phyloP scores from a whole-genome alignment of 1,140 invertebrate species.

The Bombyx mandarina region DNA sequence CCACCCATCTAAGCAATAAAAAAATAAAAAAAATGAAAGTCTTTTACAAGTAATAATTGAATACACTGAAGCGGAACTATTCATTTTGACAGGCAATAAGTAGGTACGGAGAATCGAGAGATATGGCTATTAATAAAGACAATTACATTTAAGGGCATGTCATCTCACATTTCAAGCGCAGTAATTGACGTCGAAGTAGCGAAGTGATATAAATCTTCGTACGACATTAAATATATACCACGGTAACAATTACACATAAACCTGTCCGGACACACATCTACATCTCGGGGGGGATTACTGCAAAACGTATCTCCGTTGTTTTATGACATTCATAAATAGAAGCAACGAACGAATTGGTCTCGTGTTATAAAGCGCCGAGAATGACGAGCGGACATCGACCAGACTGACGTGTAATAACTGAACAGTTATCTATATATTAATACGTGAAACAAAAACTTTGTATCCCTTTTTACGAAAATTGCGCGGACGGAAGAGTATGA shows the following conservation, averaged over 20 bases:
- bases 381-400: background rate
- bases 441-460: no score
- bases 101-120: no score
- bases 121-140: no score
- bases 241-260: slow-evolving; percentile 26
- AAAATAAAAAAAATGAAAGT: no score
- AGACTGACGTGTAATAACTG: background rate
- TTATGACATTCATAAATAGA: slow-evolving; percentile 34
- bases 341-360: slow-evolving; percentile 20
- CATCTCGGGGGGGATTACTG: slow-evolving; percentile 15
- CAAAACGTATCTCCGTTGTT: slow-evolving; percentile 15
- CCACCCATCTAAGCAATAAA: no score
- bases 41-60: no score
- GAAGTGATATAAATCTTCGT: slow-evolving; percentile 11
- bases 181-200: slow-evolving; percentile 9
- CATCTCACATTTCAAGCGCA: slow-evolving; percentile 1
- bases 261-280: slow-evolving; percentile 19
- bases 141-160: no score
- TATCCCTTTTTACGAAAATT: no score
- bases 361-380: background rate
- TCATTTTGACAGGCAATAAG: no score
- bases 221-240: slow-evolving; percentile 5
- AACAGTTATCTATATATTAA: no score
- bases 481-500: no score
- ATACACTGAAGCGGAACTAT: no score